Evolutionary conservation across 92 coral and sea anemone genomes (phyloP).

Genomic region (Chrysogorgia sp.): DNA sequence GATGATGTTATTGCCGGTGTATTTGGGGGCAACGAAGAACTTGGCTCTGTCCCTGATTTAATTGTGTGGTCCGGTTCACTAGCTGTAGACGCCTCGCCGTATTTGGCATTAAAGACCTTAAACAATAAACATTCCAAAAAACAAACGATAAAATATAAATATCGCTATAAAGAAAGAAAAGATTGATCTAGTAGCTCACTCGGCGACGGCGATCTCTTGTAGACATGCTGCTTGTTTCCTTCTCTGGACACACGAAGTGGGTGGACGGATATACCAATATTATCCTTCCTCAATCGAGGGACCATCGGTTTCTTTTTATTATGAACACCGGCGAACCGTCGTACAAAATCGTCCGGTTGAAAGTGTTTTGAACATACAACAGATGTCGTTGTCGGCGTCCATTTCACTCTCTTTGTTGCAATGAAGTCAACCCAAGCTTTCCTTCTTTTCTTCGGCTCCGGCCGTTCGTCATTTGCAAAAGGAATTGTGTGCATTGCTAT

Average conservation of each 20-base stretch:
- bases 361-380: constrained; percentile 56
- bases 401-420: constrained; percentile 46
- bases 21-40: no score
- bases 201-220: neutral
- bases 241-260: neutral
- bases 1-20: no score
- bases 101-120: no score
- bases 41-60: no score
- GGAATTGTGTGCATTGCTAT: constrained; percentile 61
- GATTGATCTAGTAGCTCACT: constrained; percentile 2
- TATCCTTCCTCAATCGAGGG: constrained; percentile 38
- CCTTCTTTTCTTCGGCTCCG: constrained; percentile 57
- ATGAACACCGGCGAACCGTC: constrained; percentile 7
- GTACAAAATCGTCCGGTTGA: constrained; percentile 38
- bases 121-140: no score
- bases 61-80: no score
- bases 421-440: constrained; percentile 60
- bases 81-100: no score
- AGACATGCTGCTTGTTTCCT: constrained; percentile 12
- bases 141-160: no score
- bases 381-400: constrained; percentile 54
- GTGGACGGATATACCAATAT: constrained; percentile 23
- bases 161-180: no score
- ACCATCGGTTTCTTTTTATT: constrained; percentile 32
- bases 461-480: constrained; percentile 51